A percentile compares a stretch with the other conserved stretches of the same genome.
Evolutionary conservation across 1,140 invertebrate genomes (phyloP).

Genomic region (Ylistrum balloti): DNA sequence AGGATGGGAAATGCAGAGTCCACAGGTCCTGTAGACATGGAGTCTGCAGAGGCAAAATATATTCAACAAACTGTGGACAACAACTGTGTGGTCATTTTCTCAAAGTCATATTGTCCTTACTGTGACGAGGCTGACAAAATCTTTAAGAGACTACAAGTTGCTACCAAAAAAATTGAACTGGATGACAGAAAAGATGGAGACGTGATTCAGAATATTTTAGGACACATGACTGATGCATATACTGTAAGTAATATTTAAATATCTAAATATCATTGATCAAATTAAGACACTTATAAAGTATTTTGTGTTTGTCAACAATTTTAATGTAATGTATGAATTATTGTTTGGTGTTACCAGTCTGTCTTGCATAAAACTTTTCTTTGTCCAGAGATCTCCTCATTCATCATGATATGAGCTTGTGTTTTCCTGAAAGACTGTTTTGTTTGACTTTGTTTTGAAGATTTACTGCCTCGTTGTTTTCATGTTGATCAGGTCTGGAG

Average conservation of each 20-base stretch:
- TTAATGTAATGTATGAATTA: too few relatives aligned
- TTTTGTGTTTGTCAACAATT: too few relatives aligned
- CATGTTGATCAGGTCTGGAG: too few relatives aligned
- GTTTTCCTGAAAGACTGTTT: too few relatives aligned
- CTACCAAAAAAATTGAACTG: constrained; percentile 51
- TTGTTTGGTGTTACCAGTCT: too few relatives aligned
- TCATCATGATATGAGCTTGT: too few relatives aligned
- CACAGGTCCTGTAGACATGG: neutral
- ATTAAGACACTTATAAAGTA: too few relatives aligned
- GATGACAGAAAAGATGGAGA: constrained; percentile 52
- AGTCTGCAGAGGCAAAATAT: constrained; percentile 48
- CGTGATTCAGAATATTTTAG: constrained; percentile 47
- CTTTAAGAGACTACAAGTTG: constrained; percentile 50
- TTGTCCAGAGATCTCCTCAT: too few relatives aligned
- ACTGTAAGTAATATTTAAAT: constrained; percentile 48
- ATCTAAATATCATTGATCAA: neutral
- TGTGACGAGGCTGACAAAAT: constrained; percentile 54
- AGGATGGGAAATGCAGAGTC: constrained; percentile 1
- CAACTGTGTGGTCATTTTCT: constrained; percentile 61
- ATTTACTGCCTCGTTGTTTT: too few relatives aligned
- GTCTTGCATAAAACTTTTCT: too few relatives aligned
- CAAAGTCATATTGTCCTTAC: constrained; percentile 56
- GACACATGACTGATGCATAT: constrained; percentile 53
- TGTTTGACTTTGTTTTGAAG: too few relatives aligned
- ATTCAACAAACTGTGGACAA: constrained; percentile 51